Evolutionary conservation across 2,888 invertebrate species (phyloP).

Genomic region (Galerucella pusilla): DNA sequence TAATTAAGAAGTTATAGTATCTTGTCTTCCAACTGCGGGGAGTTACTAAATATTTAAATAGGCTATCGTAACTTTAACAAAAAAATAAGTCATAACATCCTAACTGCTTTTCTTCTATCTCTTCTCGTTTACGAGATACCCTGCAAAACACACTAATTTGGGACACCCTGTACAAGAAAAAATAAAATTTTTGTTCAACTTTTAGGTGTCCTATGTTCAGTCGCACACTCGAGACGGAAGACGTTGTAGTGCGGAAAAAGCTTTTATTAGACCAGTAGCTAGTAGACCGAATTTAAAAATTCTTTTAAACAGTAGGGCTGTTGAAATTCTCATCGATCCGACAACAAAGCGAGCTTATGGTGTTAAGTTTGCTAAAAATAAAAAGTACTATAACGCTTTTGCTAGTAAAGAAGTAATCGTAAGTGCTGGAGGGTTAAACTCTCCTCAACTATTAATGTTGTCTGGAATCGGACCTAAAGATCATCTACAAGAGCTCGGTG

Average conservation of each 20-base stretch:
- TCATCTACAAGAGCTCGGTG: constrained; percentile 68
- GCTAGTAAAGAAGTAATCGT: constrained; percentile 86
- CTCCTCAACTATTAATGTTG: constrained; percentile 90
- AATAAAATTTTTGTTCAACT: not conserved
- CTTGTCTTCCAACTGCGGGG: too few species aligned
- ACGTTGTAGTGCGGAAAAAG: constrained; percentile 75
- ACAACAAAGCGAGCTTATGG: constrained; percentile 74
- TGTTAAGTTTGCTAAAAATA: constrained; percentile 73
- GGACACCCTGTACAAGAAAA: too few species aligned
- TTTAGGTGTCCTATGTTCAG: constrained; percentile 68
- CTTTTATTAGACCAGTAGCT: constrained; percentile 72
- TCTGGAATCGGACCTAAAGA: constrained; percentile 74
- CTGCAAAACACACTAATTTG: too few species aligned
- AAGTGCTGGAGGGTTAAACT: constrained; percentile 89
- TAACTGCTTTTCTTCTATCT: too few species aligned
- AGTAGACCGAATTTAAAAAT: constrained; percentile 75
- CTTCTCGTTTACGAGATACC: too few species aligned
- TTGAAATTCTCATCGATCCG: constrained; percentile 74
- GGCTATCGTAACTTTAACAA: too few species aligned
- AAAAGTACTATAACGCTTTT: constrained; percentile 61
- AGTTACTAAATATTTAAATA: too few species aligned
- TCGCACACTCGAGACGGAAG: constrained; percentile 70
- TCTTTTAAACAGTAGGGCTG: constrained; percentile 71
- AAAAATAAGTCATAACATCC: too few species aligned
- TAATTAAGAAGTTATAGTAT: too few species aligned